Evolutionary conservation across 1,140 invertebrate genomes (phyloP), one percentile per base, ranked within the genome.

Genomic region (Drosophila sulfurigaster): DNA sequence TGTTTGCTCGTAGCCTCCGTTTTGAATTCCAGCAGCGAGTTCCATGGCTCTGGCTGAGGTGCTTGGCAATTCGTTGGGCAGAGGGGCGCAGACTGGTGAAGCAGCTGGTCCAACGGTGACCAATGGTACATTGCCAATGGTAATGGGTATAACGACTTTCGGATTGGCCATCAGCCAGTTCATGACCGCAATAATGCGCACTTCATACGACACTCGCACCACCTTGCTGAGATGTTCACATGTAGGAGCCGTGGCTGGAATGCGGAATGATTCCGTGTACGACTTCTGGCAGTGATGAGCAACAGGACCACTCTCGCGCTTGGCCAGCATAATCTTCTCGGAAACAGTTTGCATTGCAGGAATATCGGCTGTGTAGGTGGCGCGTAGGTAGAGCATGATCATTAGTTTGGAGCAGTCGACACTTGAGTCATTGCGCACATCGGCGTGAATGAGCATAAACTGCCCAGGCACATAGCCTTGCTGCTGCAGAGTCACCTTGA

Each of bases 201-300:
- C 69, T 56, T 92, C 91, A 28, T 92, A 92, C 0, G 87, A 91
- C 4, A 92, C 75, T 1, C 90, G 73, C 5, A 92, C 87, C 46
- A 91, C 77, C 67, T 83, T 91, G 70, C 91, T 91, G 3, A 91
- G 68, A 56, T 91, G 87, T 30, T 92, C 90, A 89, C 96, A 96
- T 0, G 89, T 89, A 25, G 91, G 91, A 0, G 89, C 81, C 25
- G 89, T 91, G 32, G 91, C 87, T 35, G 91, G 91, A 6, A 92
- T 82, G 15, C 89, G 88, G 16, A 92, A 60, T 1, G 80, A 80
- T 45, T 92, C 89, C 30, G 90, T 77, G 57, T 68, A 92, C 5
- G 71, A 75, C 43, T 76, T 81, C 38, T 78, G 66, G 4, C 49
- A 49, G 2, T 87, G 54, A 35, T 77, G 83, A 1, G 67, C 13